phyloP scores from a whole-genome alignment of 2,888 invertebrate species.

The Apamea monoglypha region DNA sequence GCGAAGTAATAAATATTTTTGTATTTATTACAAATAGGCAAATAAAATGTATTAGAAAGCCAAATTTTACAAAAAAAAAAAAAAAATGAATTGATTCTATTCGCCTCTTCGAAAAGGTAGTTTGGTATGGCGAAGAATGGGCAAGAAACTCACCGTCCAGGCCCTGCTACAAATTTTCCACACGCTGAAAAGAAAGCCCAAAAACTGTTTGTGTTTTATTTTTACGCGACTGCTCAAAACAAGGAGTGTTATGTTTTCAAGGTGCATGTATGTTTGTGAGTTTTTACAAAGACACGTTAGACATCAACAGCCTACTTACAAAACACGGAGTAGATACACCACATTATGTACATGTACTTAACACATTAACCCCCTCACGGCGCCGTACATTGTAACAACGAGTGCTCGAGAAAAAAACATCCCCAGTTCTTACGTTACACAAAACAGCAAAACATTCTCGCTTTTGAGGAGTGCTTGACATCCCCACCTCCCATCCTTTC shows the following conservation, averaged over 20 bases:
- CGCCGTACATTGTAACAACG: slow-evolving; percentile 35
- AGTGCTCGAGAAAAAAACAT: slow-evolving; percentile 62
- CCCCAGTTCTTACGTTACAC: slow-evolving; percentile 69
- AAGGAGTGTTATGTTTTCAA: no score
- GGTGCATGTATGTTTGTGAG: no score
- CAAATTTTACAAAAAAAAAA: no score
- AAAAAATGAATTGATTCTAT: no score
- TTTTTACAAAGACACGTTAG: neutral
- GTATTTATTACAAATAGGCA: no score
- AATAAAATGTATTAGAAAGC: no score
- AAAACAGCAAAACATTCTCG: slow-evolving; percentile 76
- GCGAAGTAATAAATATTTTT: no score
- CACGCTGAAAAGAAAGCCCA: neutral
- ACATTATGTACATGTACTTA: slow-evolving; percentile 7
- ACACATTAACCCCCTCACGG: slow-evolving; percentile 18
- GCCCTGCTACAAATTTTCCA: neutral
- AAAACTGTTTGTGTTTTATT: neutral
- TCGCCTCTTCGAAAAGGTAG: no score
- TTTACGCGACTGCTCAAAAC: no score
- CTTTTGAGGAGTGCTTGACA: slow-evolving; percentile 70
- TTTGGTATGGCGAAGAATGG: no score
- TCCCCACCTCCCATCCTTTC: slow-evolving; percentile 58
- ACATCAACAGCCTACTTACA: slow-evolving; percentile 11
- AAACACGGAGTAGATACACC: slow-evolving; percentile 2
- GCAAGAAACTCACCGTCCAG: no score